phyloP scores from a whole-genome alignment of 2,888 invertebrate species.

The Epistrophella euchroma region DNA sequence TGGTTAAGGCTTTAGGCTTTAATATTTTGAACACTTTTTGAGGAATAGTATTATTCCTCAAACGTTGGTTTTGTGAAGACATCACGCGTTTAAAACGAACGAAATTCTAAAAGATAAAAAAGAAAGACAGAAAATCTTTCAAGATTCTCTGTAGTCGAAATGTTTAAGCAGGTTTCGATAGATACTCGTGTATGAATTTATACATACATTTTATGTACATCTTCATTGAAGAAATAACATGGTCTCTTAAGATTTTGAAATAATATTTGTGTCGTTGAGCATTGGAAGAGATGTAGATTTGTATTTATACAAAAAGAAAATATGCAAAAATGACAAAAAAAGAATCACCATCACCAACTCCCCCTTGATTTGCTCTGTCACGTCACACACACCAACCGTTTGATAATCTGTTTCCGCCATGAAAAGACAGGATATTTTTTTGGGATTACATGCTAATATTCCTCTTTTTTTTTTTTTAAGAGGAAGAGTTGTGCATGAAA shows the following conservation, averaged over 20 bases:
- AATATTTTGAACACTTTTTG: too few species aligned
- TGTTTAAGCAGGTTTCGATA: not conserved
- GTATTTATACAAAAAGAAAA: conserved; percentile 1
- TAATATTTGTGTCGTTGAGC: conserved; percentile 32
- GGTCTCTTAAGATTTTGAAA: conserved; percentile 22
- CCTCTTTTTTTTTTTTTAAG: conserved; percentile 11
- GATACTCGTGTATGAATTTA: not conserved
- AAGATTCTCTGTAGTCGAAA: not conserved
- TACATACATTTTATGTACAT: not conserved
- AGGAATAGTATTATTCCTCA: too few species aligned
- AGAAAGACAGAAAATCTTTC: not conserved
- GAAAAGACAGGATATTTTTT: conserved; percentile 49
- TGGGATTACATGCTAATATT: conserved; percentile 56
- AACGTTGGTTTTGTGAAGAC: not conserved
- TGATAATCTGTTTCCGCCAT: conserved; percentile 58
- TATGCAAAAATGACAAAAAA: conserved; percentile 20
- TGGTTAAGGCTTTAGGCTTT: too few species aligned
- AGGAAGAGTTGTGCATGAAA: conserved; percentile 58
- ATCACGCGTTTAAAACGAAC: not conserved
- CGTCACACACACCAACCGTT: conserved; percentile 54
- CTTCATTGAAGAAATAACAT: not conserved
- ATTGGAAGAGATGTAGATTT: not conserved
- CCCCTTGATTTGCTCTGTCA: conserved; percentile 49
- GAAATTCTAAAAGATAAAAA: not conserved
- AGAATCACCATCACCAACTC: conserved; percentile 34